Evolutionary conservation across 2,888 invertebrate genomes (phyloP), one percentile per base, ranked within the genome.

Genomic region (Ectropis crepuscularia): DNA sequence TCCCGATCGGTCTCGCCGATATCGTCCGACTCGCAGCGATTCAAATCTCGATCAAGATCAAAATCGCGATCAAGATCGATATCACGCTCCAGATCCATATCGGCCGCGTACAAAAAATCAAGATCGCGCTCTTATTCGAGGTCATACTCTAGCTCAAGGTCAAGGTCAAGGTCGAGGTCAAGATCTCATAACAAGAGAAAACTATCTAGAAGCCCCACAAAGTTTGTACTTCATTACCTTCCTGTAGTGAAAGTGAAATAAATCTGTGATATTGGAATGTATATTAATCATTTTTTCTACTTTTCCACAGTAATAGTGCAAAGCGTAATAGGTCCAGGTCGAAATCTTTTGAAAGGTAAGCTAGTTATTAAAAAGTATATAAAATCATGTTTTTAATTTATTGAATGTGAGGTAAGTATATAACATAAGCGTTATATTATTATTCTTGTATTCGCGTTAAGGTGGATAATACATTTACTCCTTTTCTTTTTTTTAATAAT

Each of bases 301-400:
- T 76, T 75, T 85, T 86, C 82, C 78, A 85, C 76, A 83, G 82
- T 82, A 81, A 81, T 74, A 88, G 85, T 83, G 76, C 82, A 74
- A 90, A 88, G 80, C 90, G 81, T 86, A 87, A 86, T 82, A 85
- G 82, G 74, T 88, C 90, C 77, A 87, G 90, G 77, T 90, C 90
- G 68, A 82, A 85, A 78, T 89, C 91, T 0, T 85, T 73, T 69
- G 91, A 90, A 75, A 91, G 92, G 92, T 92, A 89, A 91, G 89
- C 81, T 81, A 64, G 78, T 80, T 72, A 68, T 72, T 58, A 47
- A 67, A n/a, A 63, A 63, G 65, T 37, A n/a, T 37, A 11, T 41
- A 5, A 11, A 49, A 38, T 5, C 4, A 16, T 10, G 11, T 28
- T 41, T 41, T 28, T n/a, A 16, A 9, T 41, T 41, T 9, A 9